These are phyloP conservation scores for Helogale parvula DNA, from an alignment of 2,113 vertebrate genomes.

Conservation along the genomic window DNA sequence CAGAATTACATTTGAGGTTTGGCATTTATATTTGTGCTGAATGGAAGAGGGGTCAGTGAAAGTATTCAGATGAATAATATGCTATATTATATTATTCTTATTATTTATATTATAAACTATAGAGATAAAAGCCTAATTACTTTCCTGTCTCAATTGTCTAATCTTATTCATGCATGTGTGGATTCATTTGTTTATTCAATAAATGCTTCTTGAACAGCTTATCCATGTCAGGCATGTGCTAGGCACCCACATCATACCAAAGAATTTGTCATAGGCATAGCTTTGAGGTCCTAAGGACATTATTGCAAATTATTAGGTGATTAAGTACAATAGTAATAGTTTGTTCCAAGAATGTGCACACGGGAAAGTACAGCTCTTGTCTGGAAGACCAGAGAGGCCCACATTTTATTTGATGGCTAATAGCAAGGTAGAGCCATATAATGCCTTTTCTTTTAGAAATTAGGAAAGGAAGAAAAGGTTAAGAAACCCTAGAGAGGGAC, in stretches of 20 bases:
- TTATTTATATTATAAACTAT: slow-evolving; percentile 16
- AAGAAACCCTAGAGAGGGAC: background rate
- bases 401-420: background rate
- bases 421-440: rapidly evolving
- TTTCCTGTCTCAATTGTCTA: background rate
- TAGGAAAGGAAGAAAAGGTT: background rate
- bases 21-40: background rate
- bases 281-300: background rate
- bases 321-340: background rate
- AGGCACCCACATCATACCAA: background rate
- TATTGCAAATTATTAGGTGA: background rate
- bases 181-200: background rate
- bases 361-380: background rate
- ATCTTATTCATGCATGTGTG: background rate
- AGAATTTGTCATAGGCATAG: background rate
- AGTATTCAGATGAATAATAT: slow-evolving; percentile 39
- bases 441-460: background rate
- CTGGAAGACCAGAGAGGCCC: background rate
- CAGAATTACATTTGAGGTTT: slow-evolving; percentile 32
- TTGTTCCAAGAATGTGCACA: background rate
- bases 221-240: background rate
- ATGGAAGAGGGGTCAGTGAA: background rate
- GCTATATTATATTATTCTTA: background rate
- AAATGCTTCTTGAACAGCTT: background rate
- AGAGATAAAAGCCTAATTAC: background rate